Conservation (phyloP, 2,888 invertebrate species). For the Sinodicranocentrus sp. region DNA sequence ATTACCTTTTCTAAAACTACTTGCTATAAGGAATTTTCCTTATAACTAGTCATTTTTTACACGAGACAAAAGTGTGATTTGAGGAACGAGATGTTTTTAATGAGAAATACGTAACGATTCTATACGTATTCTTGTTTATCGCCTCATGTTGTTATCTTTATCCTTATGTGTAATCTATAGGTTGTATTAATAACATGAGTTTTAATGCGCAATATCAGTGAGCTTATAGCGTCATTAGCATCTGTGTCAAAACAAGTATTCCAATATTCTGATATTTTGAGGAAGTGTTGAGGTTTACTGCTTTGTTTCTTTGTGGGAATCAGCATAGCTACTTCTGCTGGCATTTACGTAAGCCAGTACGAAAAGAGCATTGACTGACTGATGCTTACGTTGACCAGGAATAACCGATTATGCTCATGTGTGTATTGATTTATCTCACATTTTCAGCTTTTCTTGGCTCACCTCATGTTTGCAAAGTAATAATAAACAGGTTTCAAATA, state of each 20-base stretch:
- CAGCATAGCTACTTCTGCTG: neutral
- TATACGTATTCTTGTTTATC: too few relatives aligned
- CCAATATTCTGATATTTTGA: neutral
- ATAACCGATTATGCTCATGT: constrained; percentile 18
- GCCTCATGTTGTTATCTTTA: too few relatives aligned
- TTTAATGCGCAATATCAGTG: constrained; percentile 43
- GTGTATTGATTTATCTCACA: neutral
- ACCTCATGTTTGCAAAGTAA: too few relatives aligned
- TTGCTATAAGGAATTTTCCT: neutral
- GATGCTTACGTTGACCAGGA: constrained; percentile 16
- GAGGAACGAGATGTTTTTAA: too few relatives aligned
- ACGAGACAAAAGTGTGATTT: too few relatives aligned
- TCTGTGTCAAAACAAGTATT: constrained; percentile 54
- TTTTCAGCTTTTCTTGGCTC: constrained; percentile 27
- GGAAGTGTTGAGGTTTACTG: neutral
- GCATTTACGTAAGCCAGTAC: too few relatives aligned
- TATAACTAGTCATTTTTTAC: too few relatives aligned
- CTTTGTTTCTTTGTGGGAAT: too few relatives aligned
- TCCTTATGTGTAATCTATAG: too few relatives aligned
- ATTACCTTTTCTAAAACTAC: neutral
- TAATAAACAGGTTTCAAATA: too few relatives aligned
- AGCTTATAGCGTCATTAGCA: constrained; percentile 34
- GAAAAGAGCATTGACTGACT: constrained; percentile 27
- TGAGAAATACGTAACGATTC: too few relatives aligned
- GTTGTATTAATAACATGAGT: neutral